Evolutionary conservation across 2,797 vertebrate species (phyloP).

Genomic region (Neostethus bicornis): DNA sequence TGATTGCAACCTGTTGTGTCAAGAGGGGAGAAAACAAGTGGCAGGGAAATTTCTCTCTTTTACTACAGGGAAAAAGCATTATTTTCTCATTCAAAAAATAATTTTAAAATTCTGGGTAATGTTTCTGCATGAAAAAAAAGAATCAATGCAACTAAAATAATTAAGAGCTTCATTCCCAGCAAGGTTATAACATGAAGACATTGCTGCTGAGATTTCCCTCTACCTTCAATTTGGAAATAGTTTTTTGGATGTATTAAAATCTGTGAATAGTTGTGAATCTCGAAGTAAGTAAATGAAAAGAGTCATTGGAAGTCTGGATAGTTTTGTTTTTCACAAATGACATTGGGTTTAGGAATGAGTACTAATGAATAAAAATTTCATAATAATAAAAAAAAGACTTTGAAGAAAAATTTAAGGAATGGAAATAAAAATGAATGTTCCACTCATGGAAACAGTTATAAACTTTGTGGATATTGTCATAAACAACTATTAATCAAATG

Average conservation of each 20-base stretch:
- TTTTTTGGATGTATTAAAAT: too few species aligned
- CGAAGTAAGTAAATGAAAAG: not conserved
- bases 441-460: not conserved
- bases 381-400: not conserved
- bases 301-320: not conserved
- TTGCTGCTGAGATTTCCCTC: not conserved
- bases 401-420: not conserved
- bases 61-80: constrained; percentile 33
- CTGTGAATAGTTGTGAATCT: not conserved
- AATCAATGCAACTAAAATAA: constrained; percentile 1
- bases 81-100: constrained; percentile 30
- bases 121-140: constrained; percentile 17
- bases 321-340: too few species aligned
- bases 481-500: not conserved
- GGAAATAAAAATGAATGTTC: not conserved
- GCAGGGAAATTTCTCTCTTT: constrained; percentile 30
- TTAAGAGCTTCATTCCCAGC: not conserved
- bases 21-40: constrained; percentile 41
- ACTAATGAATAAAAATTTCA: not conserved
- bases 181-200: not conserved
- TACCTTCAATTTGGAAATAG: not conserved
- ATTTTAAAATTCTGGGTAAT: constrained; percentile 37
- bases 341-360: too few species aligned
- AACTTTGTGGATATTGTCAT: not conserved
- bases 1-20: constrained; percentile 43